phyloP scores from a whole-genome alignment of 1,140 invertebrate species.

The Drosophila pachea region DNA sequence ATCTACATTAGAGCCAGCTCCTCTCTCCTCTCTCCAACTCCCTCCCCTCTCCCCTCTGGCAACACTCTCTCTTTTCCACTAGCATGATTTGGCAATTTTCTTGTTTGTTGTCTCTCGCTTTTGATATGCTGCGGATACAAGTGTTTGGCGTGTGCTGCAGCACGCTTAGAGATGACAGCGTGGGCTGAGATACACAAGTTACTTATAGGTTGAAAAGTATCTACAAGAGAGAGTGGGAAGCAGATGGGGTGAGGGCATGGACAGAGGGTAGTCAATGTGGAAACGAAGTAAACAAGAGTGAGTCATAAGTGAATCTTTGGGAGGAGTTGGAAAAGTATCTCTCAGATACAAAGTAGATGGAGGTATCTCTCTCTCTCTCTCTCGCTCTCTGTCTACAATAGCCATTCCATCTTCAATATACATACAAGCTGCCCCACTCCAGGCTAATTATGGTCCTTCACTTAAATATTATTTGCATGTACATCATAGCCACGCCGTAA shows the following conservation, averaged over 20 bases:
- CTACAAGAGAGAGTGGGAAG: background rate
- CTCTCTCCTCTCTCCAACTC: background rate
- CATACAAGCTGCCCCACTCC: slow-evolving; percentile 9
- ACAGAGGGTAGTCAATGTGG: background rate
- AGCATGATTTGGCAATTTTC: slow-evolving; percentile 57
- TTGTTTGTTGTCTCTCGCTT: slow-evolving; percentile 25
- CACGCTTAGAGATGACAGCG: slow-evolving; percentile 14
- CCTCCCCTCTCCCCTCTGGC: background rate
- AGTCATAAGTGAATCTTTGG: background rate
- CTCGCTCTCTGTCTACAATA: background rate
- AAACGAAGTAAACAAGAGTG: background rate
- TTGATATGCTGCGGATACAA: slow-evolving; percentile 16
- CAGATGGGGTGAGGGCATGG: background rate
- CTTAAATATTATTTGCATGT: slow-evolving; percentile 27
- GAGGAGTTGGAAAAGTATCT: background rate
- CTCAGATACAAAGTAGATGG: background rate
- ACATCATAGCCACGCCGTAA: background rate
- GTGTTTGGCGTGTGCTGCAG: slow-evolving; percentile 34
- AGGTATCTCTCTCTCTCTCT: too few relatives aligned
- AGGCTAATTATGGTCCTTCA: slow-evolving; percentile 44
- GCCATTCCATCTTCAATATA: background rate
- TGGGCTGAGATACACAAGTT: background rate
- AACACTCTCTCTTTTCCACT: background rate
- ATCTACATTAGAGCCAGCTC: slow-evolving; percentile 38
- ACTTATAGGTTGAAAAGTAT: background rate